Base-by-base conservation (phyloP, 2,888 invertebrate species). In the Oithona nana region DNA sequence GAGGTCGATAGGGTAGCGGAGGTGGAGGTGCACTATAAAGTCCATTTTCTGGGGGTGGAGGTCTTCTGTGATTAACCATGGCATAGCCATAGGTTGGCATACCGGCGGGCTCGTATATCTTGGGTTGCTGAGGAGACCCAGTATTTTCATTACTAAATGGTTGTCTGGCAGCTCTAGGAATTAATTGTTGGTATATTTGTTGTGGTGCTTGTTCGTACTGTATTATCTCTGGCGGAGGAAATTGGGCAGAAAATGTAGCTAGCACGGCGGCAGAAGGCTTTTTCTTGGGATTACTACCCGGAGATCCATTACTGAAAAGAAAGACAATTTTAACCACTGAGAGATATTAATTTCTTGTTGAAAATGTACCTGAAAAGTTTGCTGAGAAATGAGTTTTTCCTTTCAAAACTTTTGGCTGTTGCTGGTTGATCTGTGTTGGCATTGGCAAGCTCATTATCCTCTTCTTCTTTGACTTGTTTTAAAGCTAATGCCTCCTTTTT, bases 351-450 rank as follows among this genome's bases (percentile, higher is more conserved):
- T 39, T 39, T 39, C 8, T 39, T 39, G 16, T 16, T 39, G 8
- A 16, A 16, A 16, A 6, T 62, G 24, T 29, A 22, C 11, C 48
- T 29, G 28, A 62, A 62, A 20, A 62, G 28, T 20, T 54, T 52
- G n/a, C 62, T 49, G 11, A 61, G 52, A 22, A 61, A 61, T n/a
- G 61, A 61, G 26, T 61, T 61, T 20, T 61, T 62, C 24, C 62
- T 55, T 24, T 62, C 62, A 29, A 62, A 56, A 8, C 16, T 39
- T 20, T 62, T 62, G 11, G 3, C 3, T 8, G 29, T 29, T 29
- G 16, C 20, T 28, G 13, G 29, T 57, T 4, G 50, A 3, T 49
- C 50, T 30, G 28, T 31, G n/a, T 16, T 57, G 4, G 29, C n/a
- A 39, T 22, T 30, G 22, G 55, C 29, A 26, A 30, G n/a, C 4